Evolutionary conservation across 1,140 invertebrate species (phyloP).

Genomic region (Thaumetopoea pityocampa): DNA sequence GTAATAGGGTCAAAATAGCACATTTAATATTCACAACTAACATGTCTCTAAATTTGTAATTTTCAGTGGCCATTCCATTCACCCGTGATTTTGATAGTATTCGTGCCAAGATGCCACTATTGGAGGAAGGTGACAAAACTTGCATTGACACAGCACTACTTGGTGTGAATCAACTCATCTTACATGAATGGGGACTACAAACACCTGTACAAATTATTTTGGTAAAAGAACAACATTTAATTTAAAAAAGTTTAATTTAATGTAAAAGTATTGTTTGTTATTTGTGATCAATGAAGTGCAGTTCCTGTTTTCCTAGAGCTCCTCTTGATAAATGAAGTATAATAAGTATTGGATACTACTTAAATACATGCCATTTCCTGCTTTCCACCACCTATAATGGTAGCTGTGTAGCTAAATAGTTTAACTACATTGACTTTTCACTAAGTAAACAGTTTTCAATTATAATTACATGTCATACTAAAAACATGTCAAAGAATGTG

Average conservation of each 20-base stretch:
- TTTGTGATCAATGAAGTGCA: too few species aligned
- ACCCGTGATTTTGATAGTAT: constrained; percentile 90
- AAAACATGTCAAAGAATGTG: too few species aligned
- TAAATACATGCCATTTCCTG: too few species aligned
- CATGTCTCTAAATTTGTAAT: background rate
- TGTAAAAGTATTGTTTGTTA: background rate
- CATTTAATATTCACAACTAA: background rate
- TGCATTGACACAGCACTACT: constrained; percentile 86
- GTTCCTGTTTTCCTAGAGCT: too few species aligned
- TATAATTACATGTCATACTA: too few species aligned
- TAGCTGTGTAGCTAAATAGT: too few species aligned
- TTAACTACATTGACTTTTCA: too few species aligned
- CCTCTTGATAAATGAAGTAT: too few species aligned
- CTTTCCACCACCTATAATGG: too few species aligned
- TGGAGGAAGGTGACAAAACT: constrained; percentile 91
- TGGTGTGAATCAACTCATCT: constrained; percentile 84
- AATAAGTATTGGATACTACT: too few species aligned
- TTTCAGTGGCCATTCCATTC: constrained; percentile 83
- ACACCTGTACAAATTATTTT: constrained; percentile 82
- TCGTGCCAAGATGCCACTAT: constrained; percentile 81
- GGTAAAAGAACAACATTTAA: constrained; percentile 62
- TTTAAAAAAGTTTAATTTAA: background rate
- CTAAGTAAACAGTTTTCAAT: too few species aligned
- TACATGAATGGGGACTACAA: constrained; percentile 90
- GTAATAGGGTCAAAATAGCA: background rate